Evolutionary conservation across 2,113 vertebrate species (phyloP).

Genomic region (Lasiurus borealis): DNA sequence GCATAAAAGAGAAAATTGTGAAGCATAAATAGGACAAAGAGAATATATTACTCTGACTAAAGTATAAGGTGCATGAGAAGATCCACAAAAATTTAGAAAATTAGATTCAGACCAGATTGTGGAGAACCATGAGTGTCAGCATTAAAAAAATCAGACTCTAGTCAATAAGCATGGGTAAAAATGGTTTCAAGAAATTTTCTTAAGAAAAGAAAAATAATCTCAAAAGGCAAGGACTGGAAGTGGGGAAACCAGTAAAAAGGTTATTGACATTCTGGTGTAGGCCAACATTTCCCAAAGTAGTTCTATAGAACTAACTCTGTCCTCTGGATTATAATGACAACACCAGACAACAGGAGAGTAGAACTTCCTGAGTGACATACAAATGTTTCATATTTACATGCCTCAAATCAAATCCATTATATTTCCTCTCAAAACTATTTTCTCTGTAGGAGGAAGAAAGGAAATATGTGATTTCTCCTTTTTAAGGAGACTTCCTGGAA

Average conservation of each 20-base stretch:
- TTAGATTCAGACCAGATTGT: background rate
- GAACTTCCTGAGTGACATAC: background rate
- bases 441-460: background rate
- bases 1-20: background rate
- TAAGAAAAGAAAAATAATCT: background rate
- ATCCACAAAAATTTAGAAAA: slow-evolving; percentile 13
- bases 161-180: background rate
- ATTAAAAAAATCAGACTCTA: background rate
- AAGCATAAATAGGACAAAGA: background rate
- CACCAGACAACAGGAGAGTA: background rate
- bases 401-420: background rate
- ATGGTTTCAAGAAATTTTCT: slow-evolving; percentile 33
- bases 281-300: background rate
- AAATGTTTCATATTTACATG: background rate
- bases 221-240: slow-evolving; percentile 11
- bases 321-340: background rate
- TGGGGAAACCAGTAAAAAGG: background rate
- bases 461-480: background rate
- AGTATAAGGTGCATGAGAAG: background rate
- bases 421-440: slow-evolving; percentile 32
- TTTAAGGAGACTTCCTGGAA: background rate
- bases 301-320: background rate
- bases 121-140: background rate
- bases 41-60: background rate
- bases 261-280: background rate